phyloP scores from a whole-genome alignment of 2,888 invertebrate species.

The Lamproptera curius region DNA sequence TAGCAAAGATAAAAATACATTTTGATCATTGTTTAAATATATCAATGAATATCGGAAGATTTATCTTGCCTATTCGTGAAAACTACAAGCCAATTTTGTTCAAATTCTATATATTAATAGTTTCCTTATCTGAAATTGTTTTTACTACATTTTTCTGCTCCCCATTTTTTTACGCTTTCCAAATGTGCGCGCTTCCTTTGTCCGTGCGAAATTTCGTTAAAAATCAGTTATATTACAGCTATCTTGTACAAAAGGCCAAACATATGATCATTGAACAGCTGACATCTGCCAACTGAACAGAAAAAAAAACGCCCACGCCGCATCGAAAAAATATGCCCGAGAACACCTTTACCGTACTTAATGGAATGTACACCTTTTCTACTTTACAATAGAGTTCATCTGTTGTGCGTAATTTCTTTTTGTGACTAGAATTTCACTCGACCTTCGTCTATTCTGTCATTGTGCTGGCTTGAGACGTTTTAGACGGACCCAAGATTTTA shows the following conservation, averaged over 20 bases:
- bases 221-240: constrained; percentile 67
- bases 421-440: not conserved
- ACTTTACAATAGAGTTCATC: not conserved
- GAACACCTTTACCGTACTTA: constrained; percentile 29
- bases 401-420: not conserved
- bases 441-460: not conserved
- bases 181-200: too few species aligned
- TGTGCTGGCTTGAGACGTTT: not conserved
- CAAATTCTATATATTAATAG: too few species aligned
- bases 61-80: too few species aligned
- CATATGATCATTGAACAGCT: constrained; percentile 63
- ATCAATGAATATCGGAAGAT: too few species aligned
- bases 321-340: constrained; percentile 28
- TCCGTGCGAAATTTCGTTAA: constrained; percentile 39
- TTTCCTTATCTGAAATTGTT: too few species aligned
- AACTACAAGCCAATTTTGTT: too few species aligned
- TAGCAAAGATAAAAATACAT: too few species aligned
- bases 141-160: too few species aligned
- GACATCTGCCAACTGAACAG: constrained; percentile 43
- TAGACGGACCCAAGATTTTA: not conserved
- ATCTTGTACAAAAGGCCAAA: constrained; percentile 36
- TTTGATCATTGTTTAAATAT: too few species aligned
- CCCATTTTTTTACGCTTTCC: too few species aligned
- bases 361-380: constrained; percentile 25
- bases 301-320: constrained; percentile 38